These are phyloP conservation scores for Fissipunctia ypsillon DNA, from an alignment of 2,888 invertebrate species.

Conservation along the genomic window DNA sequence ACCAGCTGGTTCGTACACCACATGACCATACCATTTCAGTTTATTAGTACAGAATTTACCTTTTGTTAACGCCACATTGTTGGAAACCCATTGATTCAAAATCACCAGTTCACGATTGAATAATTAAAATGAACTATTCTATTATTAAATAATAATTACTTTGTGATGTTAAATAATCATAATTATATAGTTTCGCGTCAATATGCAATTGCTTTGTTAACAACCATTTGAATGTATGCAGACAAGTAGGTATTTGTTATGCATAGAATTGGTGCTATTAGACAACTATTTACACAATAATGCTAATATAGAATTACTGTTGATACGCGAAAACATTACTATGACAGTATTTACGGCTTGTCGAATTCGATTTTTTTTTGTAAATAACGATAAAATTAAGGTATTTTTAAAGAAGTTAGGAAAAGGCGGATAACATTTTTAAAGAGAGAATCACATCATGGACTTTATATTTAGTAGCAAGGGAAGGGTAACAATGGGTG, in stretches of 20 bases:
- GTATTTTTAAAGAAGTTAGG: too few species aligned
- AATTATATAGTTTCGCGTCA: not conserved
- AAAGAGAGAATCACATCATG: too few species aligned
- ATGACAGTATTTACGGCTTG: not conserved
- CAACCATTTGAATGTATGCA: not conserved
- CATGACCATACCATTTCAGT: not conserved
- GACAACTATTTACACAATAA: not conserved
- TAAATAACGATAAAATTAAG: too few species aligned
- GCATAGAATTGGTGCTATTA: not conserved
- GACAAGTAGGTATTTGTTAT: not conserved
- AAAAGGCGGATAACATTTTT: too few species aligned
- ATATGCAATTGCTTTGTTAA: conserved; percentile 8
- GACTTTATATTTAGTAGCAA: too few species aligned
- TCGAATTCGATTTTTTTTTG: too few species aligned
- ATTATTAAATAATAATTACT: not conserved
- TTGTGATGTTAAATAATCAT: not conserved
- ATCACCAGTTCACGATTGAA: conserved; percentile 15
- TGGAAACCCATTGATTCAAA: not conserved
- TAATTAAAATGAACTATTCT: conserved; percentile 1
- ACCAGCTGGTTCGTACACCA: not conserved
- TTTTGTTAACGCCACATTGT: conserved; percentile 14
- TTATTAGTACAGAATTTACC: not conserved
- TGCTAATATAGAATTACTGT: too few species aligned
- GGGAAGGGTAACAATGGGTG: too few species aligned
- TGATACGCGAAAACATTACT: too few species aligned